Conservation (phyloP, 2,797 vertebrate species). For the Pangasius djambal region DNA sequence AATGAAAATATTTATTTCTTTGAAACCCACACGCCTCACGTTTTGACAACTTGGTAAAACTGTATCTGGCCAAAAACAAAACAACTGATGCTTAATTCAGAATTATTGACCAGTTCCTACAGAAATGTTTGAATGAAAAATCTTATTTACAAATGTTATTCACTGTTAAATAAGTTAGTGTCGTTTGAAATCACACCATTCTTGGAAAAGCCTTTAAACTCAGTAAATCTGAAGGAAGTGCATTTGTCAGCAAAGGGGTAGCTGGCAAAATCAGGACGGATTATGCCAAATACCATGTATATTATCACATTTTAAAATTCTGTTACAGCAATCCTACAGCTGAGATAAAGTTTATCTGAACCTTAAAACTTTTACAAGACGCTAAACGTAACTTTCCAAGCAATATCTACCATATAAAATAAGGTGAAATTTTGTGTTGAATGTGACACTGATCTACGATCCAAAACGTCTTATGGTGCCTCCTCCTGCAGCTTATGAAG, state of each 20-base stretch:
- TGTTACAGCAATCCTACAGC: neutral
- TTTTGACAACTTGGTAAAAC: neutral
- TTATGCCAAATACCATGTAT: neutral
- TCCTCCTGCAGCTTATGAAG: neutral
- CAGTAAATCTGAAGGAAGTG: neutral
- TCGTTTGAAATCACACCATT: neutral
- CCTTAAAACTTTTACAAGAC: neutral
- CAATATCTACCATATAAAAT: neutral
- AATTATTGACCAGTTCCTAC: neutral
- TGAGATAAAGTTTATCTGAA: neutral
- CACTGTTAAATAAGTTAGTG: neutral
- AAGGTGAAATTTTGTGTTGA: neutral
- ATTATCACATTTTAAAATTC: neutral
- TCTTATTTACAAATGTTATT: neutral
- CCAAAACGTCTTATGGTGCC: neutral
- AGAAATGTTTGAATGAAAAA: neutral
- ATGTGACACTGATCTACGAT: neutral
- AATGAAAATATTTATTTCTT: conserved; percentile 19
- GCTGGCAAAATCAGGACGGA: neutral
- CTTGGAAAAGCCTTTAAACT: neutral
- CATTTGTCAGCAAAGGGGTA: neutral
- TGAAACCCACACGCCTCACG: neutral
- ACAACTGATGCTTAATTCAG: neutral
- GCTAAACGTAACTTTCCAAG: neutral
- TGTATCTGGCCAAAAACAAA: neutral